These are phyloP conservation scores for Brachyptera risi DNA, from an alignment of 2,888 invertebrate genomes.

Conservation along the genomic window DNA sequence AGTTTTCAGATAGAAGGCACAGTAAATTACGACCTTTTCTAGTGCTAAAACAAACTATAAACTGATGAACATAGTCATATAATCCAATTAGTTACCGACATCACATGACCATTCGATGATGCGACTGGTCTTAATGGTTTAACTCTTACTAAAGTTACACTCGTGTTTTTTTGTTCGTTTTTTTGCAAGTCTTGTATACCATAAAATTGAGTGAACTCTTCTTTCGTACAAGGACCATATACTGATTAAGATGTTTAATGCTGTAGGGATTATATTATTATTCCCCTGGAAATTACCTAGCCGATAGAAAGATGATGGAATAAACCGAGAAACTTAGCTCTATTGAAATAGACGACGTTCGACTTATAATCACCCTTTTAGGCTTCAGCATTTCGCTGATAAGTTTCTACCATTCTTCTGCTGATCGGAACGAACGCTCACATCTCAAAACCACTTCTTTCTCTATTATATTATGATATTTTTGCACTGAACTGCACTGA, in stretches of 20 bases:
- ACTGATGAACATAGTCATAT: not conserved
- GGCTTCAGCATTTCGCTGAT: slow-evolving; percentile 8
- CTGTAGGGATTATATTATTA: not conserved
- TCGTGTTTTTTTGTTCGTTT: too few species aligned
- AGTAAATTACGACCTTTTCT: not conserved
- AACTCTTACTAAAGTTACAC: too few species aligned
- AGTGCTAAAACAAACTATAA: slow-evolving; percentile 1
- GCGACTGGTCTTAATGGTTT: not conserved
- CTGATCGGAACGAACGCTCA: slow-evolving; percentile 8
- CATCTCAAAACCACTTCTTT: slow-evolving; percentile 24
- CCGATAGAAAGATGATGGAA: not conserved
- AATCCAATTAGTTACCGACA: not conserved
- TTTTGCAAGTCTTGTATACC: too few species aligned
- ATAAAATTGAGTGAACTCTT: not conserved
- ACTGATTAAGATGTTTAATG: not conserved
- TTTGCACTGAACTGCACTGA: slow-evolving; percentile 13
- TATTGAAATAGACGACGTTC: not conserved
- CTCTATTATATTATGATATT: too few species aligned
- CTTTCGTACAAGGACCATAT: not conserved
- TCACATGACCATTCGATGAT: too few species aligned
- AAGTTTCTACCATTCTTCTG: slow-evolving; percentile 1
- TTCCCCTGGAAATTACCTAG: too few species aligned
- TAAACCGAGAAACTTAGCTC: not conserved
- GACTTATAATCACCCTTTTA: not conserved
- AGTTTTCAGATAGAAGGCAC: not conserved